Evolutionary conservation across 2,797 vertebrate species (phyloP), one percentile per base, ranked within the genome.

Genomic region (Emydoidea blandingii): DNA sequence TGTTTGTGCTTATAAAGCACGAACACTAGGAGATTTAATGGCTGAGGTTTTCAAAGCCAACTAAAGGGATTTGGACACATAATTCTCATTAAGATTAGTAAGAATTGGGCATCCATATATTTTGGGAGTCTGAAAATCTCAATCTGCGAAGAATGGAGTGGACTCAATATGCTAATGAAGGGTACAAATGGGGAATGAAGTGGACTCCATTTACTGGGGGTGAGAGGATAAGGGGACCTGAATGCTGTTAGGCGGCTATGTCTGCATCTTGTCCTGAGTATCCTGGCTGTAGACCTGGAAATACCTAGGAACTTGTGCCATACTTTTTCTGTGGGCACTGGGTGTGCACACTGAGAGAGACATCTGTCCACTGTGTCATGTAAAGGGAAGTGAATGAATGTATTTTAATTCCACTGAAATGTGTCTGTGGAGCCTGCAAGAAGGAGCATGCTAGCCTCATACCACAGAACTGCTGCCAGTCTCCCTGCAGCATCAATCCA

Each of bases 1-100:
- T 47, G 41, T 76, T 76, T 1, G 0, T 27, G 6, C 49, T 76
- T 34, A 1, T 27, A 41, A 83, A 52, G 8, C 83, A 83, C 0
- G 5, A 82, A 59, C 49, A 81, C 10, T 31, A 52, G 23, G 80
- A 88, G 52, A 62, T 6, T 4, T 49, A 27, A 37, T 86, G 78
- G 82, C 29, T 53, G 29, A 29, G 18, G 57, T 65, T 84, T 96
- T 91, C 82, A 83, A 0, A 37, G 62, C 11, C 21, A n/a, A 0
- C 4, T 79, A 74, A 91, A 59, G 87, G 47, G 34, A 81, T 31
- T 85, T 54, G 74, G 83, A 23, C 76, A 41, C 19, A 25, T 83
- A 85, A 34, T 57, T 56, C 79, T 37, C 79, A 9, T 54, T 10
- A 94, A 83, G 21, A 85, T 80, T 41, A 91, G 54, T 2, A 19